These are phyloP conservation scores for Mionectes macconnelli DNA, from an alignment of 2,113 vertebrate genomes.

Conservation along the genomic window DNA sequence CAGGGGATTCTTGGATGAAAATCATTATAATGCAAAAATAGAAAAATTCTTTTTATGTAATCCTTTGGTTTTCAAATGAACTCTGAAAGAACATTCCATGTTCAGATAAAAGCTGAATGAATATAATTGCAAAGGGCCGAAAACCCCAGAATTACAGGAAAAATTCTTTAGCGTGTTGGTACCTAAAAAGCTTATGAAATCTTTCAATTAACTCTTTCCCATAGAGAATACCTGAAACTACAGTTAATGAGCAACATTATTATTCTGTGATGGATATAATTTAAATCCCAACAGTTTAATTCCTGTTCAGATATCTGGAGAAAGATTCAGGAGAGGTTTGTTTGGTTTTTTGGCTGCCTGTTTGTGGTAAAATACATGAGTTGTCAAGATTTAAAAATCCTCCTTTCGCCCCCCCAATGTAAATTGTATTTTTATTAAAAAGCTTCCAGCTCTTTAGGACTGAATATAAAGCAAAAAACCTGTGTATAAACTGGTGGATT, in stretches of 20 bases:
- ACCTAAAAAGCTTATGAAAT: background rate
- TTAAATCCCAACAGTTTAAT: background rate
- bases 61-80: conserved; percentile 2
- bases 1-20: background rate
- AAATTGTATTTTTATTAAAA: background rate
- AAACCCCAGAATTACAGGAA: background rate
- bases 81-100: background rate
- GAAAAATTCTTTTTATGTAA: background rate
- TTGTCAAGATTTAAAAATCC: background rate
- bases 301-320: background rate
- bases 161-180: background rate
- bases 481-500: background rate
- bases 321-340: background rate
- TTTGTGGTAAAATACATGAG: background rate
- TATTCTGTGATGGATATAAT: background rate
- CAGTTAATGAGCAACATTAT: background rate
- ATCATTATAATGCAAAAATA: background rate
- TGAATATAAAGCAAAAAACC: background rate
- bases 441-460: background rate
- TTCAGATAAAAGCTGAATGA: background rate
- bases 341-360: background rate
- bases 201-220: conserved; percentile 1
- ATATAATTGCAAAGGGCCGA: background rate
- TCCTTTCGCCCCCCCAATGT: accelerated
- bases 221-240: background rate